Conservation (phyloP, 2,797 vertebrate species). For the Onychomys torridus region DNA sequence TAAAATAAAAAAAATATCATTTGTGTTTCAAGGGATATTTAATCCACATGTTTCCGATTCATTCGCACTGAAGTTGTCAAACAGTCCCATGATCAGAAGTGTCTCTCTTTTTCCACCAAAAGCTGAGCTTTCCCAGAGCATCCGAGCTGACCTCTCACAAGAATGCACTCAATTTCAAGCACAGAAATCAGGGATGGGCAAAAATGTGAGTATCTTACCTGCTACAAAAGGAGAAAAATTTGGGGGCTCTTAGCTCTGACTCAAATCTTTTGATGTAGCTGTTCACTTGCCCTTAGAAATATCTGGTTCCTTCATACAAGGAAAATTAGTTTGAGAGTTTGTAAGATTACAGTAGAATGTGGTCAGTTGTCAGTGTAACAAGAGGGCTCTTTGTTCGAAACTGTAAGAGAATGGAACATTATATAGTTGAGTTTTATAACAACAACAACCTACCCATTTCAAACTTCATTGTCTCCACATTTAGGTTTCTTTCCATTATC, state of each 20-base stretch:
- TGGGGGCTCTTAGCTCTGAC: conserved; percentile 34
- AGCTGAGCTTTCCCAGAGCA: conserved; percentile 68
- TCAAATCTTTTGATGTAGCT: conserved; percentile 55
- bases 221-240: conserved; percentile 29
- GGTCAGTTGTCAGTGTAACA: not conserved
- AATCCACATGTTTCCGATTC: conserved; percentile 82
- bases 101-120: conserved; percentile 64
- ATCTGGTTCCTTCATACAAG: not conserved
- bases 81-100: conserved; percentile 75
- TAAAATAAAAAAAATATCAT: conserved; percentile 74
- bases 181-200: conserved; percentile 52
- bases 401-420: conserved; percentile 7
- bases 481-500: conserved; percentile 28
- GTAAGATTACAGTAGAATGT: not conserved
- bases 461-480: conserved; percentile 31
- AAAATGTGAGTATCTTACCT: conserved; percentile 61
- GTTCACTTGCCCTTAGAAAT: conserved; percentile 59
- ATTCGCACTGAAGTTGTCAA: conserved; percentile 81
- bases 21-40: conserved; percentile 81
- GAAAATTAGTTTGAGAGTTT: conserved; percentile 57
- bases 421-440: conserved; percentile 22
- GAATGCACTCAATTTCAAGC: conserved; percentile 62
- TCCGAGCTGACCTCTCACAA: conserved; percentile 27
- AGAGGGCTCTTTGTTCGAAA: conserved; percentile 23
- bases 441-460: not conserved